Evolutionary conservation across 37 sponge, comb jelly and placozoan genomes (phyloP).

Genomic region (Sycon ciliatum): DNA sequence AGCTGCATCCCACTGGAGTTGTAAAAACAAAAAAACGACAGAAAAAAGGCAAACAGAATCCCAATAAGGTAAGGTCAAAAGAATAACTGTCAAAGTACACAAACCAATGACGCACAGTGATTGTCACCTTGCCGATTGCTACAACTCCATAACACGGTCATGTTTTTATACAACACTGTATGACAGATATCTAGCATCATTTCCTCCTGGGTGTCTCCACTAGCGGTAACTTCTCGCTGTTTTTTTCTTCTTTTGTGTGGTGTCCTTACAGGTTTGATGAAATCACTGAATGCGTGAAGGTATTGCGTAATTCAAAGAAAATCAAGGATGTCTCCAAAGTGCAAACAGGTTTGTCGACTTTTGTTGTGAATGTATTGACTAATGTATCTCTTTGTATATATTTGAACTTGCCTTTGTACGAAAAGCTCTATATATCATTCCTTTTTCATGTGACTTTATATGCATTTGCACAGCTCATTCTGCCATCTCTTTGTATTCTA

Average conservation of each 20-base stretch:
- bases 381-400: not conserved
- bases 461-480: not conserved
- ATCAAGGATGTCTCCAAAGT: conserved; percentile 91
- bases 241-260: not conserved
- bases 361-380: not conserved
- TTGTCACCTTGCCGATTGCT: too few relatives aligned
- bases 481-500: not conserved
- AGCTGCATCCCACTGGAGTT: too few relatives aligned
- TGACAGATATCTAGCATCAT: too few relatives aligned
- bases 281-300: conserved; percentile 56
- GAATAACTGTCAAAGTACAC: too few relatives aligned
- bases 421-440: not conserved
- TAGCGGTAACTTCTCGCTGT: too few relatives aligned
- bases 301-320: conserved; percentile 75
- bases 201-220: too few relatives aligned
- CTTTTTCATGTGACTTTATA: not conserved
- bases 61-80: too few relatives aligned
- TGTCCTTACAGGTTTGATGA: conserved; percentile 63
- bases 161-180: too few relatives aligned
- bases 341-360: conserved; percentile 44
- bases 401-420: not conserved
- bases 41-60: too few relatives aligned
- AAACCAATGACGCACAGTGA: too few relatives aligned
- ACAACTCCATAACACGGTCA: too few relatives aligned
- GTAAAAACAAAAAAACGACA: too few relatives aligned